Evolutionary conservation across 2,113 vertebrate genomes (phyloP), one percentile per base, ranked within the genome.

Genomic region (Xenotilapia leptura): DNA sequence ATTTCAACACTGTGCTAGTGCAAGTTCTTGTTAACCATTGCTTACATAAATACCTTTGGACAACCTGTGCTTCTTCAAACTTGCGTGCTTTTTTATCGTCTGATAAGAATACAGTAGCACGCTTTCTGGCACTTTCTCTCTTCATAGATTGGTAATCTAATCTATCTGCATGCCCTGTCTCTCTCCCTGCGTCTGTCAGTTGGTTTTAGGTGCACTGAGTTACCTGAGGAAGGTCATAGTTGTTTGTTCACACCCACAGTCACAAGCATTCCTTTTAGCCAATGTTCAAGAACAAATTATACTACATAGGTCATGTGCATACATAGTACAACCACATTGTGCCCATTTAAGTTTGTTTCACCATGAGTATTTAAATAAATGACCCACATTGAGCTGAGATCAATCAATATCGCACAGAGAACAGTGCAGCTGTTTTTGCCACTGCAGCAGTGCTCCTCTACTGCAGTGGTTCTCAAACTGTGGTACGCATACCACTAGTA

Each of bases 351-450:
- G 33, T 80, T 33, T 82, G 51, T 21, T 62, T 88, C 14, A 51
- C 33, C 31, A 56, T 40, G 80, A 86, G 58, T 23, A 55, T 58
- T 31, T 82, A 36, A 85, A 83, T 79, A 45, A 49, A 86, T 81
- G 68, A 84, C 77, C 84, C 62, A 21, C 58, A 88, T 84, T 21
- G 38, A 42, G 14, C 49, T 17, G 10, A 87, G 55, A 75, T 89
- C 81, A 80, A 88, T 92, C 90, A 88, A 87, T 93, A 86, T 17
- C n/a, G n/a, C 53, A 26, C 62, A 85, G 85, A 83, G 79, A 6
- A 84, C n/a, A 83, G 31, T 60, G 28, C 56, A 60, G 56, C 56
- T 60, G 28, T 60, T 81, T 81, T 40, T 36, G n/a, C 60, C 40
- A 13, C 13, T 45, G 51, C 62, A 55, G 42, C 26, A 10, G 17